Evolutionary conservation across 2,888 invertebrate species (phyloP).

Genomic region (Lottia scabra): DNA sequence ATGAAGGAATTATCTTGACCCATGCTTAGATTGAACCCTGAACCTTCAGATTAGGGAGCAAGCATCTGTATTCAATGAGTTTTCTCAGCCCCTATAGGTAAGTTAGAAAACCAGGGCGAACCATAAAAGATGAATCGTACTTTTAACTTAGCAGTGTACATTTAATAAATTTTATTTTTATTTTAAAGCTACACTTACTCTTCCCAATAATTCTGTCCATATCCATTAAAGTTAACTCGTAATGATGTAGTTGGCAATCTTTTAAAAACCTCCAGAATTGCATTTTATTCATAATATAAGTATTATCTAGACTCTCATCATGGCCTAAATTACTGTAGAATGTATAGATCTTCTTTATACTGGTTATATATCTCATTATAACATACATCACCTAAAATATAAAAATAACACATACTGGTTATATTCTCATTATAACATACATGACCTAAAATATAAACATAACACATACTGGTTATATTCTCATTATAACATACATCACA

Average conservation of each 20-base stretch:
- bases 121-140: too few relatives aligned
- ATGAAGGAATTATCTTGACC: too few relatives aligned
- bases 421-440: constrained; percentile 63
- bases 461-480: background rate
- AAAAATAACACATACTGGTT: constrained; percentile 42
- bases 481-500: background rate
- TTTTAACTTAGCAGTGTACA: too few relatives aligned
- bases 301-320: constrained; percentile 67
- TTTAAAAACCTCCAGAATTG: constrained; percentile 69
- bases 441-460: background rate
- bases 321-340: constrained; percentile 66
- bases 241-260: constrained; percentile 65
- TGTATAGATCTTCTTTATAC: constrained; percentile 61
- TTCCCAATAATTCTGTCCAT: constrained; percentile 65
- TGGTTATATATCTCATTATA: constrained; percentile 64
- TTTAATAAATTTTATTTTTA: too few relatives aligned
- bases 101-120: too few relatives aligned
- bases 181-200: constrained; percentile 23
- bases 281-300: constrained; percentile 67
- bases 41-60: too few relatives aligned
- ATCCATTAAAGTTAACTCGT: constrained; percentile 59
- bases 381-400: constrained; percentile 60
- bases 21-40: too few relatives aligned
- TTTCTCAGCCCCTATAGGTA: too few relatives aligned
- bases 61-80: too few relatives aligned